A percentile compares a stretch with the other conserved stretches of the same genome.
phyloP scores from a whole-genome alignment of 2,888 invertebrate species.

The Scrobipalpa atriplicella region DNA sequence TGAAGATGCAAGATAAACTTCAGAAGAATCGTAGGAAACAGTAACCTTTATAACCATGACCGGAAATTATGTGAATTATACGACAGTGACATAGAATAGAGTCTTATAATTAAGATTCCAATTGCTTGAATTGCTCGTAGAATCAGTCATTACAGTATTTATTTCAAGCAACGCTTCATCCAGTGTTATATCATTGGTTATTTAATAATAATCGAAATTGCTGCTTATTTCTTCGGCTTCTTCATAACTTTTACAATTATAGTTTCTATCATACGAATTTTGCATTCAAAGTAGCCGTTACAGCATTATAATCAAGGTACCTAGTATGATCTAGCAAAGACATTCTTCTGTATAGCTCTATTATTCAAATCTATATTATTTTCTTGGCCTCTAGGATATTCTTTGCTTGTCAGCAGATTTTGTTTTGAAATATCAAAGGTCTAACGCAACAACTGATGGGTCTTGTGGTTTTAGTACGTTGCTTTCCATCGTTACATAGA shows the following conservation, averaged over 20 bases:
- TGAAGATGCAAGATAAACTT: constrained; percentile 12
- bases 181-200: background rate
- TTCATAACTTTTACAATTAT: background rate
- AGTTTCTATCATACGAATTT: background rate
- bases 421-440: background rate
- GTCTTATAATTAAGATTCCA: background rate
- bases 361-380: too few relatives aligned
- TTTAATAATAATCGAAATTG: background rate
- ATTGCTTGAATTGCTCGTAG: background rate
- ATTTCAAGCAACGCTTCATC: background rate
- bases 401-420: background rate
- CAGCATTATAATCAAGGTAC: too few relatives aligned
- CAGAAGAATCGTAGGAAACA: constrained; percentile 6
- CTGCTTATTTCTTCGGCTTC: background rate
- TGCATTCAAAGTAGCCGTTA: too few relatives aligned
- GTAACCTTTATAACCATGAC: constrained; percentile 1
- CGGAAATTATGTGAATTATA: background rate
- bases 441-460: background rate
- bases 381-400: background rate
- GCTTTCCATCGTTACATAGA: background rate
- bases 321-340: too few relatives aligned
- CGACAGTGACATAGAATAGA: background rate
- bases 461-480: background rate
- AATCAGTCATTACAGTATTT: background rate
- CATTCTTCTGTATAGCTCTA: too few relatives aligned